Percentiles rank a stretch among this genome's conserved stretches.
Conservation (phyloP, 2,888 invertebrate genomes). For the Agrotis clavis region DNA sequence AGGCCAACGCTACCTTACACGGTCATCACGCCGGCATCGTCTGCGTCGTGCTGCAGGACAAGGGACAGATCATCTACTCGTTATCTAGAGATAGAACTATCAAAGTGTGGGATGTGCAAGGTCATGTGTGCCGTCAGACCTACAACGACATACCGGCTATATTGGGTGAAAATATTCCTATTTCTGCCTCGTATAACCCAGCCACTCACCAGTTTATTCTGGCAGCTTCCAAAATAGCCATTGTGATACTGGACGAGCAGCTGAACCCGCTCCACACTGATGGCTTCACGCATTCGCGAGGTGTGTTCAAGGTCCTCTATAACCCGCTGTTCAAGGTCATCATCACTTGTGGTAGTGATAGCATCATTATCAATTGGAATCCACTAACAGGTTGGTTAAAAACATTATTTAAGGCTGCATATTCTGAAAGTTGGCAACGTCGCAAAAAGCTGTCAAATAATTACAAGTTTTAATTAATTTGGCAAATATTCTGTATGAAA, state of each 20-base stretch:
- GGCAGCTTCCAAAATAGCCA: conserved; percentile 92
- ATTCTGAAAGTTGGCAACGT: no score
- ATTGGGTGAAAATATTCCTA: conserved; percentile 91
- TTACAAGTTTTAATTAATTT: no score
- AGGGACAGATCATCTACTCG: conserved; percentile 93
- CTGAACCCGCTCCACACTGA: conserved; percentile 93
- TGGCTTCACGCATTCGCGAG: conserved; percentile 93
- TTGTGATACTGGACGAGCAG: conserved; percentile 92
- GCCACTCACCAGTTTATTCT: conserved; percentile 93
- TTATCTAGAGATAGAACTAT: conserved; percentile 93
- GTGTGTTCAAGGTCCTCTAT: conserved; percentile 94
- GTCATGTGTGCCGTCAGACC: conserved; percentile 93
- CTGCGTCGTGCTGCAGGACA: conserved; percentile 92
- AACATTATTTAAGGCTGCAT: no score
- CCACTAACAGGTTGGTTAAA: conserved; percentile 91
- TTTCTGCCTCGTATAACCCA: conserved; percentile 92
- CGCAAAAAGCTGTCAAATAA: no score
- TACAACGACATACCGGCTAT: conserved; percentile 92
- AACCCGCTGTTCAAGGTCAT: conserved; percentile 94
- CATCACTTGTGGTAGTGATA: conserved; percentile 95
- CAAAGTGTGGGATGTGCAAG: conserved; percentile 94
- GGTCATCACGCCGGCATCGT: conserved; percentile 94
- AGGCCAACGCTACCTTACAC: conserved; percentile 91
- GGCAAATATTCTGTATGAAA: no score
- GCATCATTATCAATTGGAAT: conserved; percentile 96